A percentile compares a stretch with the other conserved stretches of the same genome.
phyloP scores from a whole-genome alignment of 2,888 invertebrate genomes.

The Helobdella robusta region DNA sequence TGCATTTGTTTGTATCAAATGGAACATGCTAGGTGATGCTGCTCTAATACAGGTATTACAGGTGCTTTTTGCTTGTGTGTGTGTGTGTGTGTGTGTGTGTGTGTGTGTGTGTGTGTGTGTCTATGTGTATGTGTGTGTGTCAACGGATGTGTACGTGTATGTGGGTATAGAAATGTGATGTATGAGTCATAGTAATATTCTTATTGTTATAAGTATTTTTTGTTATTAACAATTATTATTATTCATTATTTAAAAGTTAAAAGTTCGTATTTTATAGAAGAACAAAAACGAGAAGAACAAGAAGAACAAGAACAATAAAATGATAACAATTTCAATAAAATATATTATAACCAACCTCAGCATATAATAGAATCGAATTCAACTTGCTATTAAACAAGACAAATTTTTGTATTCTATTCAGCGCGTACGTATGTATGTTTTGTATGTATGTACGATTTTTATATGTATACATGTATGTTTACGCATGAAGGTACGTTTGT shows the following conservation, averaged over 20 bases:
- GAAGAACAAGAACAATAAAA: too few species aligned
- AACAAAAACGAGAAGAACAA: too few species aligned
- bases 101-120: constrained; percentile 8
- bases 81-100: constrained; percentile 9
- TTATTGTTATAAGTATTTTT: too few species aligned
- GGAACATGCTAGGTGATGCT: constrained; percentile 5
- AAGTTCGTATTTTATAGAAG: too few species aligned
- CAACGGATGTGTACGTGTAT: constrained; percentile 11
- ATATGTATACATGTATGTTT: neutral
- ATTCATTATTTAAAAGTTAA: too few species aligned
- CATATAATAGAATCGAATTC: too few species aligned
- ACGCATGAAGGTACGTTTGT: neutral
- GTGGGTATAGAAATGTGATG: neutral
- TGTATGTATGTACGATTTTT: constrained; percentile 20
- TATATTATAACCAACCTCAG: too few species aligned
- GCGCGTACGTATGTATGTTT: neutral
- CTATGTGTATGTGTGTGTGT: constrained; percentile 14
- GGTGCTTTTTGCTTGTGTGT: neutral
- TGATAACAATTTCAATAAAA: too few species aligned
- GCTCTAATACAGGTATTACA: neutral
- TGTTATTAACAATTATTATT: too few species aligned
- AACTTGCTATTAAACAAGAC: too few species aligned
- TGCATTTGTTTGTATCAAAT: constrained; percentile 12
- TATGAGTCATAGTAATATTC: neutral
- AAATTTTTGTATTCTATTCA: too few species aligned